These are phyloP conservation scores for Diadophis punctatus DNA, from an alignment of 2,113 vertebrate species.

Conservation along the genomic window DNA sequence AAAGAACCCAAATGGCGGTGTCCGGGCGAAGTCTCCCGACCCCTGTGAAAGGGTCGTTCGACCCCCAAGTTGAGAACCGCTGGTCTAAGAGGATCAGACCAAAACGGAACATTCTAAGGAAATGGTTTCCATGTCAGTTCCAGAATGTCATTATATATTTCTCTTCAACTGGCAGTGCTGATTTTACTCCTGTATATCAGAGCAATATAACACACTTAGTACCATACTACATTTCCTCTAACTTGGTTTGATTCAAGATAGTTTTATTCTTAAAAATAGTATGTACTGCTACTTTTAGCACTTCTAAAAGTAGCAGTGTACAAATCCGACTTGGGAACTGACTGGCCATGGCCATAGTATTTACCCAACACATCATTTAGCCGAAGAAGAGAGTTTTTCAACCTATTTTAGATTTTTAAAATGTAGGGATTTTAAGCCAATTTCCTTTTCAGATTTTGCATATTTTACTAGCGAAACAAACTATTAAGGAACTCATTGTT, in stretches of 20 bases:
- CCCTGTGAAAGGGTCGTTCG: no score
- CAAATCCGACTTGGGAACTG: not conserved
- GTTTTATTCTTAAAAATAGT: not conserved
- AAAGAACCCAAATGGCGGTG: no score
- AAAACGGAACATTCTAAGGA: not conserved
- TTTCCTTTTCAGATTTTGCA: constrained; percentile 55
- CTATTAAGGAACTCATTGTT: constrained; percentile 59
- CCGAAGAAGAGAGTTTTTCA: not conserved
- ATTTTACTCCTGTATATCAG: not conserved
- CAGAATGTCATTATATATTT: not conserved
- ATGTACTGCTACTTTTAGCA: no score
- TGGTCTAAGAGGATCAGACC: not conserved
- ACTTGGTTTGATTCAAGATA: not conserved
- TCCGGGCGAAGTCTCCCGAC: no score
- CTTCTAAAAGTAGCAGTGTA: not conserved
- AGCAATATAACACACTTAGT: not conserved
- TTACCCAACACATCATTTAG: not conserved
- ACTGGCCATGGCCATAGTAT: not conserved
- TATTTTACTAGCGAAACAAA: constrained; percentile 54
- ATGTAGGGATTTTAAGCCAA: constrained; percentile 37
- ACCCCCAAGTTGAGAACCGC: no score
- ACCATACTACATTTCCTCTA: not conserved
- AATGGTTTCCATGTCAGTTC: not conserved
- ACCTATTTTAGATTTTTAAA: constrained; percentile 26
- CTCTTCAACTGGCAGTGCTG: not conserved